Conservation (phyloP, 2,888 invertebrate genomes). For the Gari tellinella region DNA sequence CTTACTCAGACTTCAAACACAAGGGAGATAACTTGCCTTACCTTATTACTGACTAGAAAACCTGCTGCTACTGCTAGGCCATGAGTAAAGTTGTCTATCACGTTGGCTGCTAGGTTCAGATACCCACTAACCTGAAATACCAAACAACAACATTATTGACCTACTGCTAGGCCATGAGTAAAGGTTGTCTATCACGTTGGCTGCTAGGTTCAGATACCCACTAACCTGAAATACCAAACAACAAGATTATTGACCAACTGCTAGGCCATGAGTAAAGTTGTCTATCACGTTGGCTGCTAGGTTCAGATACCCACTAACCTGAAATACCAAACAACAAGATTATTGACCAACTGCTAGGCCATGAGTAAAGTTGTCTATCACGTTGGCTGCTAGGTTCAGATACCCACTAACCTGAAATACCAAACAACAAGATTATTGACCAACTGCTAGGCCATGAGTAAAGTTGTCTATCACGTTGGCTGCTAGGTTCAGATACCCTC, state of each 20-base stretch:
- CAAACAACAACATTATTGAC: too few species aligned
- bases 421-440: too few species aligned
- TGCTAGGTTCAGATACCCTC: constrained; percentile 97
- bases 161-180: constrained; percentile 98
- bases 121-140: constrained; percentile 90
- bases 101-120: constrained; percentile 97
- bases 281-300: constrained; percentile 98
- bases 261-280: constrained; percentile 99
- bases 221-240: constrained; percentile 86
- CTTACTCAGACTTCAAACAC: background rate
- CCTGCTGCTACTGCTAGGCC: constrained; percentile 99
- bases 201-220: constrained; percentile 97
- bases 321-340: constrained; percentile 43
- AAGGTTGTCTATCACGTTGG: constrained; percentile 99
- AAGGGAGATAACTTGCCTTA: constrained; percentile 66
- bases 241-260: too few species aligned
- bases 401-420: constrained; percentile 90
- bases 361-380: constrained; percentile 99
- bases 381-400: constrained; percentile 97
- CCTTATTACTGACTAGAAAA: constrained; percentile 93
- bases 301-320: constrained; percentile 95
- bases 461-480: constrained; percentile 99
- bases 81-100: constrained; percentile 99
- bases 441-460: constrained; percentile 98
- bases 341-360: constrained; percentile 98